Percentiles rank a stretch among this genome's conserved stretches.
Conservation (phyloP, 2,888 invertebrate species). For the Pomacea canaliculata region DNA sequence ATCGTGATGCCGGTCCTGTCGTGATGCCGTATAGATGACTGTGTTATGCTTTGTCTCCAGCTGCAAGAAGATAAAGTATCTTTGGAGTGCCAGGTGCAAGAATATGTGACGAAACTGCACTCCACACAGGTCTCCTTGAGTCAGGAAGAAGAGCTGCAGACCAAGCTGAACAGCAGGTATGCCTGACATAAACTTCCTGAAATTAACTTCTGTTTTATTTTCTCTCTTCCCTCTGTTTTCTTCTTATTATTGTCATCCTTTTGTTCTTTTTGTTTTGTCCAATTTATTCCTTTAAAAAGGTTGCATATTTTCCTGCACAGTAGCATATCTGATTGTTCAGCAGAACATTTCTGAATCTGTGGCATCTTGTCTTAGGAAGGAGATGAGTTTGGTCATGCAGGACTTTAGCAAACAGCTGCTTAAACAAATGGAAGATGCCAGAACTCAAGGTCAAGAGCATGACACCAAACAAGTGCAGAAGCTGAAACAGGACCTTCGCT, state of each 20-base stretch:
- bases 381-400: conserved; percentile 60
- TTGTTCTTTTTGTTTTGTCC: too few species aligned
- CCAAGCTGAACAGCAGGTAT: conserved; percentile 38
- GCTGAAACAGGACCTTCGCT: conserved; percentile 47
- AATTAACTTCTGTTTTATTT: too few species aligned
- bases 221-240: too few species aligned
- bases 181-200: too few species aligned
- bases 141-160: conserved; percentile 52
- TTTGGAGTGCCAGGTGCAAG: conserved; percentile 51
- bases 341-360: too few species aligned
- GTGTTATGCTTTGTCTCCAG: conserved; percentile 29
- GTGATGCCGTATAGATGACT: too few species aligned
- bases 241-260: too few species aligned
- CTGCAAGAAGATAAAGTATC: conserved; percentile 56
- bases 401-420: conserved; percentile 58
- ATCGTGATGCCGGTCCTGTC: too few species aligned
- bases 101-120: conserved; percentile 45
- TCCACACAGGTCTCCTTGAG: conserved; percentile 53
- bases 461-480: conserved; percentile 41
- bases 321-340: too few species aligned
- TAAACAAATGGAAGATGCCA: conserved; percentile 50
- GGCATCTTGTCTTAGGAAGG: conserved; percentile 42
- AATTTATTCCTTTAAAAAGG: too few species aligned
- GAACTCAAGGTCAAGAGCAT: conserved; percentile 33
- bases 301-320: too few species aligned